phyloP scores from a whole-genome alignment of 2,113 vertebrate genomes.

The Colius striatus region DNA sequence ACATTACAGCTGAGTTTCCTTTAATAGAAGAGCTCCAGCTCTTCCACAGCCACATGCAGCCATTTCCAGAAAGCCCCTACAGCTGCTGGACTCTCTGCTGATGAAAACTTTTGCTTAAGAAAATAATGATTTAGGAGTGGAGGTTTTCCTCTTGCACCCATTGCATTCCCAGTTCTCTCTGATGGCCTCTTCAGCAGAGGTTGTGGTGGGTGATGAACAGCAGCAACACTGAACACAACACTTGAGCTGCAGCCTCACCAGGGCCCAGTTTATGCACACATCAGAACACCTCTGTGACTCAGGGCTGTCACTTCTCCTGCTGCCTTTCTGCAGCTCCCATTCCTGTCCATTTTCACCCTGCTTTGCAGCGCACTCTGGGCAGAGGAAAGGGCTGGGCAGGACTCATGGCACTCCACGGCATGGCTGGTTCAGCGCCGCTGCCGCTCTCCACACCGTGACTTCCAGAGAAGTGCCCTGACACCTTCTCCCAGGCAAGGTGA shows the following conservation, averaged over 20 bases:
- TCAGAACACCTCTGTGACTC: neutral
- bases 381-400: neutral
- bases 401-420: accelerated
- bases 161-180: neutral
- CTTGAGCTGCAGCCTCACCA: too few species aligned
- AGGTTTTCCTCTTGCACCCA: neutral
- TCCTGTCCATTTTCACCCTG: neutral
- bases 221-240: too few species aligned
- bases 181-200: neutral
- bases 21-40: neutral
- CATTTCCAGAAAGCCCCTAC: neutral
- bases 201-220: neutral
- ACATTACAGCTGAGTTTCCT: neutral
- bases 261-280: neutral
- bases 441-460: accelerated
- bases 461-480: neutral
- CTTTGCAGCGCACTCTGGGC: neutral
- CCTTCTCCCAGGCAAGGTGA: neutral
- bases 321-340: neutral
- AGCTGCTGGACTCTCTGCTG: neutral
- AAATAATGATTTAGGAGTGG: neutral
- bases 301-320: neutral
- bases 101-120: neutral
- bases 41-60: neutral
- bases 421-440: neutral